Evolutionary conservation across 2,888 invertebrate genomes (phyloP).

Genomic region (Vandiemenella viatica): DNA sequence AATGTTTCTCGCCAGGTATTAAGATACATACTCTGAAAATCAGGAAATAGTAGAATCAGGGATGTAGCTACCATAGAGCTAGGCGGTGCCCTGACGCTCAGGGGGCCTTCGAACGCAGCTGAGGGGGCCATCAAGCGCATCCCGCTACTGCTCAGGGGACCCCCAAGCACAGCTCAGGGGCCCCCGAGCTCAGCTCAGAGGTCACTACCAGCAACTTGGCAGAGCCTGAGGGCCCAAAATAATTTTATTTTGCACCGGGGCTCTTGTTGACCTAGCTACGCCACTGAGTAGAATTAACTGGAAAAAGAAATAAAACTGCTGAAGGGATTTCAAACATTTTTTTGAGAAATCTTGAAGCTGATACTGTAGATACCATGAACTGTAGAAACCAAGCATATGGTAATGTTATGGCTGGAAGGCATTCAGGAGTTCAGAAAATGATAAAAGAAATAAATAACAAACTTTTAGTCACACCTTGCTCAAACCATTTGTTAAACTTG

Average conservation of each 20-base stretch:
- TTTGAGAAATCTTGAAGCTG: not conserved
- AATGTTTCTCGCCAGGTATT: not conserved
- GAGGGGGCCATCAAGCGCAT: no score
- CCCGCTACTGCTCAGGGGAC: no score
- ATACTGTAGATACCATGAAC: conserved; percentile 3
- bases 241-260: no score
- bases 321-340: not conserved
- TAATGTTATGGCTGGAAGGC: conserved; percentile 18
- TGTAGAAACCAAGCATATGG: conserved; percentile 21
- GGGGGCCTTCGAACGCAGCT: no score
- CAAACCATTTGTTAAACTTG: not conserved
- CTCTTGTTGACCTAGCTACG: no score
- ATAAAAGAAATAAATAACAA: not conserved
- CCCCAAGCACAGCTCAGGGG: no score
- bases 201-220: no score
- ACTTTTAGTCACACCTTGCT: not conserved
- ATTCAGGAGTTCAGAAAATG: not conserved
- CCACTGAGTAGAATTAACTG: not conserved
- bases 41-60: not conserved
- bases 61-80: no score
- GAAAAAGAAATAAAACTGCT: not conserved
- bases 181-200: no score
- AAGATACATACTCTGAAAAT: not conserved
- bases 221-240: no score
- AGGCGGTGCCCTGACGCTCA: no score